A percentile compares a stretch with the other conserved stretches of the same genome.
Conservation (phyloP, 37 sponge, comb jelly and placozoan genomes). For the Ianthella basta region DNA sequence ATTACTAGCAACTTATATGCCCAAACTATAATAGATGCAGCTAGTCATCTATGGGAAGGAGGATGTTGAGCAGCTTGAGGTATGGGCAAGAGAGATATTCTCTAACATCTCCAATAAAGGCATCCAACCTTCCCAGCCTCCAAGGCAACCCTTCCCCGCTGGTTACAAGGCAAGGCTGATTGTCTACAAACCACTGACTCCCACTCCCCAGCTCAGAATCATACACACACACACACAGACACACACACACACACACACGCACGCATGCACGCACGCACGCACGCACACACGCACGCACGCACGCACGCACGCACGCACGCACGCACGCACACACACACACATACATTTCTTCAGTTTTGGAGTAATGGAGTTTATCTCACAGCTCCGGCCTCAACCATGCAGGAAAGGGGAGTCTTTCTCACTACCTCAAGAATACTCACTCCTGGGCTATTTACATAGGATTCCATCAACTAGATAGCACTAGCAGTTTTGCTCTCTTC, state of each 20-base stretch:
- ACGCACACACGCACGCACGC: too few species aligned
- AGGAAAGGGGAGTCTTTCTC: slow-evolving; percentile 42
- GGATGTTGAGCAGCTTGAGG: slow-evolving; percentile 40
- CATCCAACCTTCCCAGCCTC: slow-evolving; percentile 19
- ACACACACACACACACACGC: too few species aligned
- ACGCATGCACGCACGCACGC: too few species aligned
- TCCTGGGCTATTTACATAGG: slow-evolving; percentile 35
- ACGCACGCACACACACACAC: slow-evolving; percentile 17
- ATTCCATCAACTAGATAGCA: slow-evolving; percentile 19
- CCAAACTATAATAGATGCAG: too few species aligned
- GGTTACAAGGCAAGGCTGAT: slow-evolving; percentile 44
- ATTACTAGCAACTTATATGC: too few species aligned
- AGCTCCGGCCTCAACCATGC: slow-evolving; percentile 60
- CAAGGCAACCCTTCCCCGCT: slow-evolving; percentile 39
- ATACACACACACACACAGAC: too few species aligned
- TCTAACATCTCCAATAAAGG: slow-evolving; percentile 65
- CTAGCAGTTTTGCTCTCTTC: slow-evolving; percentile 53
- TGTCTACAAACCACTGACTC: slow-evolving; percentile 52
- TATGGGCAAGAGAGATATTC: slow-evolving; percentile 59
- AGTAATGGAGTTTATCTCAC: too few species aligned
- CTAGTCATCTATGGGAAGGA: slow-evolving; percentile 83
- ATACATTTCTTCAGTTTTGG: too few species aligned
- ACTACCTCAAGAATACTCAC: slow-evolving; percentile 49
- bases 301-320: too few species aligned
- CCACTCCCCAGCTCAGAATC: slow-evolving; percentile 30